A percentile compares a stretch with the other conserved stretches of the same genome.
These are phyloP conservation scores for Callorhinus ursinus DNA, from an alignment of 2,113 vertebrate genomes.

Conservation along the genomic window DNA sequence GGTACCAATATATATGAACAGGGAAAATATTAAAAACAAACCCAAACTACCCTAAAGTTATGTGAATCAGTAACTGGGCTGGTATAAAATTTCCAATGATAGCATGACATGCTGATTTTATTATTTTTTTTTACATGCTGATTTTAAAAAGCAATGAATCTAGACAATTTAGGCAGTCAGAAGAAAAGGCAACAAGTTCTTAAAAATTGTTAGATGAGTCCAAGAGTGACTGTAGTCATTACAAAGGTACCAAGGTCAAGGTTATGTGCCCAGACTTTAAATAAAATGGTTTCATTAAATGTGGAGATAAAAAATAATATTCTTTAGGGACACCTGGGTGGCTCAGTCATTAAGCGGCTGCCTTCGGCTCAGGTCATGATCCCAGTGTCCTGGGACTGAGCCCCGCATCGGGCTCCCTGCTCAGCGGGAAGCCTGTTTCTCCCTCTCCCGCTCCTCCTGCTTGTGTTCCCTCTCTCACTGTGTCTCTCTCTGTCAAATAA, in stretches of 20 bases:
- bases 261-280: neutral
- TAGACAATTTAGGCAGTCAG: neutral
- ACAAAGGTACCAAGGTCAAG: neutral
- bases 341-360: no score
- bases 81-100: neutral
- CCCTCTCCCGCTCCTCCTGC: no score
- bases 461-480: no score
- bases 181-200: neutral
- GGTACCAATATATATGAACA: neutral
- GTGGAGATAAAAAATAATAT: neutral
- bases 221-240: neutral
- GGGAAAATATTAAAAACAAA: neutral
- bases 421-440: no score
- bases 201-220: neutral
- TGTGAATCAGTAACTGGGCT: neutral
- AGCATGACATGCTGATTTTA: neutral
- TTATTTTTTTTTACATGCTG: neutral
- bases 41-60: neutral
- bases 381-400: no score
- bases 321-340: neutral
- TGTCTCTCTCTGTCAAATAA: no score
- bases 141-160: neutral
- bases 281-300: constrained; percentile 2
- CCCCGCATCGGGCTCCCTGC: no score
- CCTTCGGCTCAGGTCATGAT: no score